phyloP scores from a whole-genome alignment of 1,140 invertebrate genomes.

The Euura lappo region DNA sequence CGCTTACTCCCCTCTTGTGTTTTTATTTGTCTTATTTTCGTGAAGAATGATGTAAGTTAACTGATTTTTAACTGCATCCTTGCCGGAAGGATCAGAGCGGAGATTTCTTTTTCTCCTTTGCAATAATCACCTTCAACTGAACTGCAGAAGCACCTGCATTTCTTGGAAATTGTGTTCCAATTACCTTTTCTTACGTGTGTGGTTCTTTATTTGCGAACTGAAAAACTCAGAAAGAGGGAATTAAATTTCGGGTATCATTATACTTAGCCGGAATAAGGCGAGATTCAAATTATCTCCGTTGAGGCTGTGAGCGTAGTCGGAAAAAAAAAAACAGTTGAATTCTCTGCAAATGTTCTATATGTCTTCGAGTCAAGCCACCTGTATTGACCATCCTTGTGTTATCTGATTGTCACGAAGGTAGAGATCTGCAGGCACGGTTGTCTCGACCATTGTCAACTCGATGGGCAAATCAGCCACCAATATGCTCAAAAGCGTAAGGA shows the following conservation, averaged over 20 bases:
- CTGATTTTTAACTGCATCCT: not conserved
- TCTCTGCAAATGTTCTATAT: too few relatives aligned
- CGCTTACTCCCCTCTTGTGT: too few relatives aligned
- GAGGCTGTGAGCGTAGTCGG: too few relatives aligned
- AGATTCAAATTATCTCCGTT: too few relatives aligned
- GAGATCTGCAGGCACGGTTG: constrained; percentile 93
- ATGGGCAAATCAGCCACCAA: constrained; percentile 44
- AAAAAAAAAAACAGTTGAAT: too few relatives aligned
- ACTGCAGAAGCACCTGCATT: not conserved
- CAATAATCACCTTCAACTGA: not conserved
- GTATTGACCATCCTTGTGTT: too few relatives aligned
- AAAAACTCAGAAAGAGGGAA: not conserved
- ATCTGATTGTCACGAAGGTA: constrained; percentile 48
- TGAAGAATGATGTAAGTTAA: not conserved
- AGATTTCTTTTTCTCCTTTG: not conserved
- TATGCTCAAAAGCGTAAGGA: constrained; percentile 55
- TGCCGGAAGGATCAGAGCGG: not conserved
- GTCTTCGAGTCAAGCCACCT: too few relatives aligned
- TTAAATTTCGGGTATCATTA: constrained; percentile 1
- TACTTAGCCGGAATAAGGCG: not conserved
- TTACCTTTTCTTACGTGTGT: not conserved
- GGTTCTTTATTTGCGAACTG: too few relatives aligned
- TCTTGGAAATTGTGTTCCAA: not conserved
- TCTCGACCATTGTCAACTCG: constrained; percentile 84
- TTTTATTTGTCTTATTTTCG: too few relatives aligned